Conservation (phyloP, 2,888 invertebrate genomes). For the Syritta pipiens region DNA sequence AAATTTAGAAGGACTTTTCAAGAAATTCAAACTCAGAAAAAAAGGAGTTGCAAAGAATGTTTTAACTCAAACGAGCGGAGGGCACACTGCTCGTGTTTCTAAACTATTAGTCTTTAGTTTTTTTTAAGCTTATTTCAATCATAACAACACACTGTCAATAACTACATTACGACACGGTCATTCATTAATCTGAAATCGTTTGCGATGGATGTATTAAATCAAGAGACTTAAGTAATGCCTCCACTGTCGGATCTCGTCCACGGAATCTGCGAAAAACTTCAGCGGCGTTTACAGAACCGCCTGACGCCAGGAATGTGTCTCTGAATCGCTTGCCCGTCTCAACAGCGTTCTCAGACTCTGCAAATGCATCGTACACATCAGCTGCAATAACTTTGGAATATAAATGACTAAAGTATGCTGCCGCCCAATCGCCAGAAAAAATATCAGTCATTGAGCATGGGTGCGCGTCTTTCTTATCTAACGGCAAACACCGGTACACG, state of each 20-base stretch:
- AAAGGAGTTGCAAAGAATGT: too few relatives aligned
- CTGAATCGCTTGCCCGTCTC: slow-evolving; percentile 86
- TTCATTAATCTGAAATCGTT: slow-evolving; percentile 73
- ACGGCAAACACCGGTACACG: slow-evolving; percentile 87
- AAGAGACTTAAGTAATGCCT: slow-evolving; percentile 84
- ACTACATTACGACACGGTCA: not conserved
- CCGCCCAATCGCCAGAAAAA: slow-evolving; percentile 90
- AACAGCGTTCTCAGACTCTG: slow-evolving; percentile 78
- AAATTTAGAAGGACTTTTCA: too few relatives aligned
- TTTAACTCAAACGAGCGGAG: too few relatives aligned
- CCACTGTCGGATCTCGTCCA: slow-evolving; percentile 93
- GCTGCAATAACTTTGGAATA: slow-evolving; percentile 96
- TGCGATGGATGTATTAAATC: slow-evolving; percentile 74
- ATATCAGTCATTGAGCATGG: slow-evolving; percentile 92
- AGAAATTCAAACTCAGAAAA: too few relatives aligned
- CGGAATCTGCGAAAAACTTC: slow-evolving; percentile 94
- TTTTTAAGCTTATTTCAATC: slow-evolving; percentile 10
- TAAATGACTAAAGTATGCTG: slow-evolving; percentile 90
- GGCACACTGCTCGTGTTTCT: too few relatives aligned
- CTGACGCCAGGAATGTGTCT: slow-evolving; percentile 90
- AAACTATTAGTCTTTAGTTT: too few relatives aligned
- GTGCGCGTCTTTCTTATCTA: slow-evolving; percentile 89
- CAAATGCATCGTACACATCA: slow-evolving; percentile 92
- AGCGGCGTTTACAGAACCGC: slow-evolving; percentile 89
- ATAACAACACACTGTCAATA: slow-evolving; percentile 21